Base-by-base conservation (phyloP, 1,140 invertebrate genomes). In the Macrocentrus cingulum region DNA sequence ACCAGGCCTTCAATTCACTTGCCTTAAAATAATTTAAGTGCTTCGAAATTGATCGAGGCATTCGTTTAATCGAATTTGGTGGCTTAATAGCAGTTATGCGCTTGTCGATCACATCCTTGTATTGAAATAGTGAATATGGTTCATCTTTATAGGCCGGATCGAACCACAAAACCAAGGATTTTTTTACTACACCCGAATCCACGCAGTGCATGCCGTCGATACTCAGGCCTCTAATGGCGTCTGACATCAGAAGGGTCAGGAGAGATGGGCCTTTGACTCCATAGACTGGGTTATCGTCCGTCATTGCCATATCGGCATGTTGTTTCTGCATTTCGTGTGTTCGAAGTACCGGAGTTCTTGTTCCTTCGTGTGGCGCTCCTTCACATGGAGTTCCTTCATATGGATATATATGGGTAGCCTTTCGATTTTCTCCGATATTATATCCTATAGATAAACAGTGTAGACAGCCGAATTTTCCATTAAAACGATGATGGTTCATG, bases 251-350 rank as follows among this genome's bases (percentile, higher is more conserved):
- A 18, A 3, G 0, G 1, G 23, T 6, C 9, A 59, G 11, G 2
- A 54, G 39, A 7, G 61, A 52, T 19, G 56, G 52, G 41, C 61
- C 49, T 44, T 63, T 63, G 1, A 63, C 61, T 2, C 57, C 57
- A 36, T 36, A 60, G 11, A 58, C 58, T 25, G 63, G 13, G 15
- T 18, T n/a, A 32, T 34, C 9, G 15, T 7, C 6, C 59, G 20
- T 20, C n/a, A 25, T n/a, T 15, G 62, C 62, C 19, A 29, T 25
- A 11, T 19, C 1, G 1, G 52, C 46, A 52, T 64, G 55, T 6
- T 42, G 8, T 23, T 22, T 0, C 6, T 44, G 44, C 51, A 55
- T 46, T 36, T 57, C 50, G 11, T 51, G 37, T 1, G 23, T 60
- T 52, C 59, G 39, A 9, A 58, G 19, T 13, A 46, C 53, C n/a